These are phyloP conservation scores for Muscina levida DNA, from an alignment of 2,888 invertebrate genomes.

Conservation along the genomic window DNA sequence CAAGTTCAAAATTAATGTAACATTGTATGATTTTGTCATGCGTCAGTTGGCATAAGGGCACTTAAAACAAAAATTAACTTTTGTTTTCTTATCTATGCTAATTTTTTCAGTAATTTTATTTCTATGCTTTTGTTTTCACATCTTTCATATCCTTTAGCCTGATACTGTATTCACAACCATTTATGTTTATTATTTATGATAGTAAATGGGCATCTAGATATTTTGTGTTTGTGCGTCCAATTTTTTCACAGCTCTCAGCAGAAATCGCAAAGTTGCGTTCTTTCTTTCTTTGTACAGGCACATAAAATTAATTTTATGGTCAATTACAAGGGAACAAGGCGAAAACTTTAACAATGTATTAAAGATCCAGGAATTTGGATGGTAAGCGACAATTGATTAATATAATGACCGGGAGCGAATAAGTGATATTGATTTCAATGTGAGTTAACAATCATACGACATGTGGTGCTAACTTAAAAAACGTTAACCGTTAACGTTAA, in stretches of 20 bases:
- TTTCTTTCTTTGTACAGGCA: constrained; percentile 21
- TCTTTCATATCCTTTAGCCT: too few species aligned
- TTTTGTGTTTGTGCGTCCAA: neutral
- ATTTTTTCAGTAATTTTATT: too few species aligned
- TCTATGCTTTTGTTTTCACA: too few species aligned
- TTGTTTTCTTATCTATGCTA: too few species aligned
- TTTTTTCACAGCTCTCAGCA: neutral
- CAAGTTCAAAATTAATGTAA: too few species aligned
- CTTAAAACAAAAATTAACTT: too few species aligned
- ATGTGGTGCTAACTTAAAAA: constrained; percentile 28
- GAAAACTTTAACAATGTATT: constrained; percentile 29
- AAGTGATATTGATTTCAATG: constrained; percentile 5
- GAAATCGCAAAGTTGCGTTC: constrained; percentile 28
- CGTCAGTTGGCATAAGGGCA: too few species aligned
- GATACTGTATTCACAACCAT: neutral
- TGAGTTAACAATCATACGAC: constrained; percentile 40
- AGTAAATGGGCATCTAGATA: neutral
- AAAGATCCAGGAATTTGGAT: constrained; percentile 4
- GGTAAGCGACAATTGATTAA: constrained; percentile 7
- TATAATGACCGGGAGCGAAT: neutral
- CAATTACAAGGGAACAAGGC: neutral
- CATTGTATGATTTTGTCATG: too few species aligned
- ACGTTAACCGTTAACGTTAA: too few species aligned
- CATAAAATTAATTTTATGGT: constrained; percentile 54
- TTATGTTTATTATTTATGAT: constrained; percentile 13